Base-by-base conservation (phyloP, 2,888 invertebrate genomes). In the Argynnis bischoffii region DNA sequence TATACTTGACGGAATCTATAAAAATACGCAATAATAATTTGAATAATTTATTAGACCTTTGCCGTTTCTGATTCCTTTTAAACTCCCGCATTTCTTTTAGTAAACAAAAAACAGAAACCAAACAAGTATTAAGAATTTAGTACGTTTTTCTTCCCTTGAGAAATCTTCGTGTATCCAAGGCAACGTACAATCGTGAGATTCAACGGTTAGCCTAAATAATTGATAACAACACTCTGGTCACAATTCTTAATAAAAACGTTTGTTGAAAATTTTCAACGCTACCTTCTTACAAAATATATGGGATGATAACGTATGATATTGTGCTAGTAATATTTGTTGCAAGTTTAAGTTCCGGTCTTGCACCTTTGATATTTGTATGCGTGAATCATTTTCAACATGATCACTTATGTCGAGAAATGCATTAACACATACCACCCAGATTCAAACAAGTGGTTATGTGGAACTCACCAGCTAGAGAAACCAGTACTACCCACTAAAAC, bases 171-270 rank as follows among this genome's bases (percentile, higher is more conserved):
- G 75, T 71, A 74, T 67, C 73, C 68, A 64, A 72, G 71, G 71
- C 74, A 75, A 76, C 70, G 73, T 72, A 73, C 75, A 78, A 76
- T 78, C 76, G 77, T 74, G 75, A 77, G 75, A 78, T 75, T 77
- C 73, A 41, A 41, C 70, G 70, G 71, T 75, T 74, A 72, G 64
- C 71, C 41, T 79, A 69, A 79, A 81, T 81, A 79, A 77, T 79
- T 78, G 74, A 81, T 77, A 64, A 50, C 60, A 55, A 72, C 72
- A 21, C 41, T 31, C 57, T 56, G 64, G 65, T 48, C 64, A 56
- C 70, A 66, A 61, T 64, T 67, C 64, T 66, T 67, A 67, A 55
- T 53, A 65, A 59, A 48, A 67, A 53, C 21, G 41, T 51, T 64
- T 51, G 46, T 57, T 48, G 16, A 51, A 46, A 63, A 63, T 35